Evolutionary conservation across 1,140 invertebrate genomes (phyloP), one percentile per base, ranked within the genome.

Genomic region (Megalonaias nervosa): DNA sequence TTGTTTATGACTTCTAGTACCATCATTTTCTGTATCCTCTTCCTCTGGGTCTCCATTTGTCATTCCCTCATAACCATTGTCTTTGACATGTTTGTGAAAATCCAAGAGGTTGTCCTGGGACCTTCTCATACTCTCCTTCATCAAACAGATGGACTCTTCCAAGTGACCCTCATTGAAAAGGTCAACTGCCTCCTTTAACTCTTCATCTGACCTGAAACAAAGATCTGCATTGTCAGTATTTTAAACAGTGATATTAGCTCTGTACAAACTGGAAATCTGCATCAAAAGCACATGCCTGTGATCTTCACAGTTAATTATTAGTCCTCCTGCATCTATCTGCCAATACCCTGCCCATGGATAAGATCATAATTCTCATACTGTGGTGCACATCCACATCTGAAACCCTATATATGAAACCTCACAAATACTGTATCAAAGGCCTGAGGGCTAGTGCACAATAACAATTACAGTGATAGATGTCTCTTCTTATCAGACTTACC

Each of bases 101-200:
- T 84, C 79, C 14, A 84, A 64, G 31, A 89, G 75, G 65, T 87
- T 86, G 69, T 89, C 86, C 12, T 71, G 73, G 0, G 87, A 88
- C 5, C 86, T 80, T 48, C 81, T 75, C 21, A 82, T 69, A 75
- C 84, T 86, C 64, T 79, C 85, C 62, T 81, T 83, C 5, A 82
- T 85, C 56, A 86, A 70, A 55, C 79, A 64, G 14, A 84, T 74
- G 0, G 87, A 86, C 66, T 89, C 85, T 62, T 89, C 85, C 66
- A 82, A 74, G n/a, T 71, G 74, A 57, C 83, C 83, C n/a, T 72
- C 72, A 15, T 71, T 82, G 59, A 73, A 78, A 19, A 81, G 75
- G 55, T 83, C 82, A 31, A 84, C 82, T 23, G 82, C 86, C 23
- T 86, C 96, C 95, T 85, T 80, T 57, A 87, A 69, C 38, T 84